Base-by-base conservation (phyloP, 2,888 invertebrate species). In the Philaethria dido region DNA sequence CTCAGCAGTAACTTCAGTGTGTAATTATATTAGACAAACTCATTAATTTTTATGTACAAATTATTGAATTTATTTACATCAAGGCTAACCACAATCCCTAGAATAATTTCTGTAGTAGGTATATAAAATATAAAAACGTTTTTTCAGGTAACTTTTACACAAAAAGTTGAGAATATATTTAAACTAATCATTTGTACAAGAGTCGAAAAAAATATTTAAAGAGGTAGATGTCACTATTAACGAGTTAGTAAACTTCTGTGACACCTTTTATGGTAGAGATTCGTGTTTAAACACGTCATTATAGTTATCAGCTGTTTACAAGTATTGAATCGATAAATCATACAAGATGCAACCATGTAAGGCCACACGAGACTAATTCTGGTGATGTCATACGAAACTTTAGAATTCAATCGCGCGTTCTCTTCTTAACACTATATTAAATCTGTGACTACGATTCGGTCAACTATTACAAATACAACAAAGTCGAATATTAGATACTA, bases 271-370 rank as follows among this genome's bases (percentile, higher is more conserved):
- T 76, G 81, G 84, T 74, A 77, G 74, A 75, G 78, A 76, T 77
- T 78, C 78, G 77, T 77, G 77, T 78, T 78, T 77, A 16, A 78
- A 78, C 79, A 78, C 86, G 83, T 84, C 86, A 86, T 81, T 79
- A 79, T 78, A 76, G 76, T 77, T 78, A 84, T 88, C 90, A 90
- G 88, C 88, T 89, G 90, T 83, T 70, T 55, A 39, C 60, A 48
- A 64, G 62, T 68, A 54, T 63, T 62, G 50, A 66, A 66, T 59
- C 59, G 45, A 72, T 72, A 66, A 60, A 89, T 89, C 89, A 90
- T 89, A 87, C 84, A 77, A 81, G 82, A 75, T 81, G 83, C 83
- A 81, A 81, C 92, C 91, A 87, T 89, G 86, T 92, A 90, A 82
- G 92, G 92, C 79, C 76, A 82, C 80, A 81, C 81, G 78, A 81